phyloP scores from a whole-genome alignment of 1,140 invertebrate genomes.

The Leptestheria dahalacensis region DNA sequence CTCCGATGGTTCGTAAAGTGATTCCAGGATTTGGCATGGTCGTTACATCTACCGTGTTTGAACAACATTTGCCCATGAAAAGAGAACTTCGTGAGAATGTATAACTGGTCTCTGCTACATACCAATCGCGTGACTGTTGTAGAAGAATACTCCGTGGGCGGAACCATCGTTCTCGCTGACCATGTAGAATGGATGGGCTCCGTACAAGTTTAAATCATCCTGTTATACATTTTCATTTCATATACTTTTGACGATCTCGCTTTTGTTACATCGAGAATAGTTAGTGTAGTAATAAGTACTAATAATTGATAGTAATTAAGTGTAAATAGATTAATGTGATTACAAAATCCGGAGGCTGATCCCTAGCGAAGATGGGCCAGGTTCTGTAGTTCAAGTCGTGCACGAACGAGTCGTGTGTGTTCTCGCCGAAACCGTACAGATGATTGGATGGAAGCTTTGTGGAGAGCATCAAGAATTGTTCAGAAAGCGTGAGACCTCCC shows the following conservation, averaged over 20 bases:
- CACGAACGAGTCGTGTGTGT: conserved; percentile 22
- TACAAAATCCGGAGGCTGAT: conserved; percentile 28
- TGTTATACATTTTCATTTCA: background rate
- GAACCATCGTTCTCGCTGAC: conserved; percentile 28
- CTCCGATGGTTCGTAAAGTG: conserved; percentile 28
- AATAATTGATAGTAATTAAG: too few species aligned
- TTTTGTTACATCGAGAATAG: background rate
- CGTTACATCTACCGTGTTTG: conserved; percentile 2
- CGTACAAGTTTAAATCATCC: conserved; percentile 49
- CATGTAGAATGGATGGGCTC: conserved; percentile 51
- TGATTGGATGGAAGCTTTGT: conserved; percentile 32
- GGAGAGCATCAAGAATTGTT: conserved; percentile 23
- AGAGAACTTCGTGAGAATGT: background rate
- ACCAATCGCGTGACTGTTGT: conserved; percentile 19
- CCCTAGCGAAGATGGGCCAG: conserved; percentile 32
- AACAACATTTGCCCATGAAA: background rate
- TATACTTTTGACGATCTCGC: background rate
- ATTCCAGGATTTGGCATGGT: conserved; percentile 22
- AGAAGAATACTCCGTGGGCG: conserved; percentile 29
- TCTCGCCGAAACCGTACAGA: conserved; percentile 37
- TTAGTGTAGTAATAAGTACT: background rate
- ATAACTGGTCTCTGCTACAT: background rate
- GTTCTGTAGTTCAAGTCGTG: conserved; percentile 27
- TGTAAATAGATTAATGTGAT: background rate
- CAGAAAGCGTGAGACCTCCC: conserved; percentile 19